Conservation (phyloP, 2,797 vertebrate genomes). For the Stomatorhinus walkeri region DNA sequence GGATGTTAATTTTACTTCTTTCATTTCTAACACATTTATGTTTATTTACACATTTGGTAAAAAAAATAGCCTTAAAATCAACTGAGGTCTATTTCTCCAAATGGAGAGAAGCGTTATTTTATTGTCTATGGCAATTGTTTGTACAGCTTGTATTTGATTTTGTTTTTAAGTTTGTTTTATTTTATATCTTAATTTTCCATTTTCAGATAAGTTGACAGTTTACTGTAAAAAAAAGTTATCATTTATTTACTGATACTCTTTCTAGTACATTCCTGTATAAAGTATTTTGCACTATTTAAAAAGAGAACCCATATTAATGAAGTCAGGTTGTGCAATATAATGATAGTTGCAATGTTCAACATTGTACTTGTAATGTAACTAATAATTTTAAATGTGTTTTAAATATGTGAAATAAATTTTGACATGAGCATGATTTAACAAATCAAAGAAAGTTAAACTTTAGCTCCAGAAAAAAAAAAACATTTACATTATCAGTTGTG, state of each 20-base stretch:
- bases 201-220: slow-evolving; percentile 60
- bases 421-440: slow-evolving; percentile 74
- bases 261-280: slow-evolving; percentile 75
- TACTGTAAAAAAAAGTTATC: slow-evolving; percentile 65
- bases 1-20: slow-evolving; percentile 70
- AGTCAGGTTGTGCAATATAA: slow-evolving; percentile 74
- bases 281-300: slow-evolving; percentile 80
- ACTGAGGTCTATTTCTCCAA: slow-evolving; percentile 61
- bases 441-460: slow-evolving; percentile 33
- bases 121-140: slow-evolving; percentile 72
- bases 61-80: slow-evolving; percentile 53
- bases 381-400: slow-evolving; percentile 85
- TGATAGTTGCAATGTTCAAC: slow-evolving; percentile 73
- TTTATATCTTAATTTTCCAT: slow-evolving; percentile 40
- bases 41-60: slow-evolving; percentile 51
- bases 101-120: slow-evolving; percentile 61
- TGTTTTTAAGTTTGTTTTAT: slow-evolving; percentile 35
- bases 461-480: slow-evolving; percentile 25
- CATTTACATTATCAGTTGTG: slow-evolving; percentile 27
- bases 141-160: slow-evolving; percentile 69
- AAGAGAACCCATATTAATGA: slow-evolving; percentile 21
- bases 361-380: slow-evolving; percentile 86
- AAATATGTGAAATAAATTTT: slow-evolving; percentile 91
- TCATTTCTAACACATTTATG: slow-evolving; percentile 65
- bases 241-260: slow-evolving; percentile 57